Evolutionary conservation across 1,140 invertebrate genomes (phyloP).

Genomic region (Drosophila nigrodunni): DNA sequence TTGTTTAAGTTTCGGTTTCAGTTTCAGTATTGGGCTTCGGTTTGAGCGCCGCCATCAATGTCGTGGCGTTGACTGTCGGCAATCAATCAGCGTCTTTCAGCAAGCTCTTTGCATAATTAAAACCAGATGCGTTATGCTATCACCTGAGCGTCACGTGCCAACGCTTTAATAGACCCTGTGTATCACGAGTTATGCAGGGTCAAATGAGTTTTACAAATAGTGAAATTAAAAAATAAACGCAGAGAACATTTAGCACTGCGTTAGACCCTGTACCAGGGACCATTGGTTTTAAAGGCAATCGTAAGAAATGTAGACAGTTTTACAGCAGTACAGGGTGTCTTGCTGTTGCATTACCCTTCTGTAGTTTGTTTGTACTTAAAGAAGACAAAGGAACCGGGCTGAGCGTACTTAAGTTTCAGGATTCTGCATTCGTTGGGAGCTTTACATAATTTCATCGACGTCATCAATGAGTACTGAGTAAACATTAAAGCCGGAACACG

Average conservation of each 20-base stretch:
- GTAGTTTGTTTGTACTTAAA: no score
- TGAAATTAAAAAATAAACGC: background rate
- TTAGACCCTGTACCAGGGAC: no score
- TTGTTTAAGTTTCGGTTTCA: conserved; percentile 25
- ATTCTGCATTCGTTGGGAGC: background rate
- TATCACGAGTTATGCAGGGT: no score
- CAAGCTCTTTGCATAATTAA: conserved; percentile 78
- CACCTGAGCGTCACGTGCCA: conserved; percentile 55
- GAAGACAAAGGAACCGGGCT: background rate
- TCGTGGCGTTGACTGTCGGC: conserved; percentile 44
- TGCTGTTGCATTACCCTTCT: no score
- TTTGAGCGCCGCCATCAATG: conserved; percentile 36
- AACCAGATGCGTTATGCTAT: conserved; percentile 73
- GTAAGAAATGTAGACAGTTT: no score
- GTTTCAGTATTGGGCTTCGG: conserved; percentile 7
- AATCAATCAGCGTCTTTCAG: conserved; percentile 69
- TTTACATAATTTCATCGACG: conserved; percentile 23
- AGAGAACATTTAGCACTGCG: no score
- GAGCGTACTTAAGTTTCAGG: background rate
- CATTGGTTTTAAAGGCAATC: no score
- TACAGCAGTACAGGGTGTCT: no score
- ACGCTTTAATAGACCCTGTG: conserved; percentile 2
- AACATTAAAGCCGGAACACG: conserved; percentile 26
- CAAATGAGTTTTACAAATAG: background rate
- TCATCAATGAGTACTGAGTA: conserved; percentile 10